These are phyloP conservation scores for Chionoecetes opilio DNA, from an alignment of 1,140 invertebrate species.

Conservation along the genomic window DNA sequence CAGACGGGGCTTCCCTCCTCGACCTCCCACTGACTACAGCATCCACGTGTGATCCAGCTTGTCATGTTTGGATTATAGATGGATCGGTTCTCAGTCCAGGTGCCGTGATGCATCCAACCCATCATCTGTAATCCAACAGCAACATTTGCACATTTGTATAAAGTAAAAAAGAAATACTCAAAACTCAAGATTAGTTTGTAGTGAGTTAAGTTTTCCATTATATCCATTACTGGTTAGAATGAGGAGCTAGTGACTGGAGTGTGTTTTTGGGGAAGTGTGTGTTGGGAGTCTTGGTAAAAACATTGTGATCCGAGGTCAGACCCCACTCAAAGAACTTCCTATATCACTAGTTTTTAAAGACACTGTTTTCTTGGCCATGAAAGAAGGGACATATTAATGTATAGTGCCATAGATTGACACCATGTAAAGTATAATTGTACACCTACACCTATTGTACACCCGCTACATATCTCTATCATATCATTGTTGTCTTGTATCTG, in stretches of 20 bases:
- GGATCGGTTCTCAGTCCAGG: background rate
- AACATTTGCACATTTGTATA: background rate
- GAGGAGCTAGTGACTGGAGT: background rate
- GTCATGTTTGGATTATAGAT: background rate
- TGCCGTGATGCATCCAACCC: background rate
- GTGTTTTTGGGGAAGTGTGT: background rate
- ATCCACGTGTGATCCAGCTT: constrained; percentile 54
- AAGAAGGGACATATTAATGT: background rate
- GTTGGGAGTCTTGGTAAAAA: background rate
- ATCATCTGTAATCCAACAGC: background rate
- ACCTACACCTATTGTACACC: too few relatives aligned
- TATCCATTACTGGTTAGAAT: background rate
- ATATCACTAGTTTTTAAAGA: background rate
- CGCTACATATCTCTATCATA: background rate
- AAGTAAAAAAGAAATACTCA: background rate
- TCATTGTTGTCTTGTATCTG: background rate
- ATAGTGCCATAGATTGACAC: background rate
- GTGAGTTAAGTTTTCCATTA: background rate
- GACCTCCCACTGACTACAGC: constrained; percentile 61
- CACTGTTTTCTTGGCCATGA: background rate
- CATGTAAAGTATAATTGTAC: too few relatives aligned
- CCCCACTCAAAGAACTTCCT: background rate
- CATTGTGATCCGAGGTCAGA: constrained; percentile 17
- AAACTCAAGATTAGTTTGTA: background rate
- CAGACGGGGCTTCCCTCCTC: constrained; percentile 56